Evolutionary conservation across 2,888 invertebrate species (phyloP), one percentile per base, ranked within the genome.

Genomic region (Brachypterus glaber): DNA sequence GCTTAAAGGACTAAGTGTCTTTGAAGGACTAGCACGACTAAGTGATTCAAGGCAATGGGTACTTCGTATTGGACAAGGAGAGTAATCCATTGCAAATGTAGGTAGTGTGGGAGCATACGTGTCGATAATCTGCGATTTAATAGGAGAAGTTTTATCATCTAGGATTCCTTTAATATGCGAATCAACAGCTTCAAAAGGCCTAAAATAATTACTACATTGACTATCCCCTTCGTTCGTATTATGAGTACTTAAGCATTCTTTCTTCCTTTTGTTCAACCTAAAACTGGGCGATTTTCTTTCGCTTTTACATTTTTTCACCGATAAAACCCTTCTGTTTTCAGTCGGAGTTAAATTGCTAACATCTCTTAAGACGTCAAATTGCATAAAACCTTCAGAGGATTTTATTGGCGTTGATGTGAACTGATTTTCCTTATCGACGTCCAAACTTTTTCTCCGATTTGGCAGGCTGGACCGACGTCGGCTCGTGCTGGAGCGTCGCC

Each of bases 291-390:
- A n/a, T 26, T 44, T 51, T 34, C 41, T 47, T 34, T 50, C 41
- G 17, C 45, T 48, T 33, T 49, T 52, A 29, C 43, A 44, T 39
- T 51, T 50, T 16, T 49, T 49, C 24, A 48, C 45, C 2, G 54
- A 48, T 8, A 46, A 41, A 17, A 45, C 43, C 27, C 49, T 37
- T 17, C 53, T 41, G 2, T 38, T 40, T 8, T 67, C 61, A 12
- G 64, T 73, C 1, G 76, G 74, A 2, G 76, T 75, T n/a, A 76
- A 66, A 51, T 76, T 77, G 51, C 76, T 76, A 5, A 76, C 73
- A 54, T 77, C 76, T 58, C 74, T 70, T 0, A 76, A 59, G 7
- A 69, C 68, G 46, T 72, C 73, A 17, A 49, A 50, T 25, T 51
- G 55, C 17, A 36, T 39, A 33, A 49, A 43, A 26, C 55, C 55